Evolutionary conservation across 2,888 invertebrate species (phyloP).

Genomic region (Chrysotoxum bicinctum): DNA sequence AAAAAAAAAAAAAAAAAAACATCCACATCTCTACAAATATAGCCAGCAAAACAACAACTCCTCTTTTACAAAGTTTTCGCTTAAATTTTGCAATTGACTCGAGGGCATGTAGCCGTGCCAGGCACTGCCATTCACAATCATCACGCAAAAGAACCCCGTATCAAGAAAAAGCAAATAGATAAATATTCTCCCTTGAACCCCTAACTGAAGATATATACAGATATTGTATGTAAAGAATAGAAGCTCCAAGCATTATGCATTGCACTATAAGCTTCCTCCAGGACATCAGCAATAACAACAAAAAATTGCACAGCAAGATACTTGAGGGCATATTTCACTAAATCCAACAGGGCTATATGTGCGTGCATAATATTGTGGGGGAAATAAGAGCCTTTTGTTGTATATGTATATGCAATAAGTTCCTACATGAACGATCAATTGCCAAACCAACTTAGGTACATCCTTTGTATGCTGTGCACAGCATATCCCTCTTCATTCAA

Average conservation of each 20-base stretch:
- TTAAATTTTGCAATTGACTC: constrained; percentile 49
- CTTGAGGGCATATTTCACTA: constrained; percentile 25
- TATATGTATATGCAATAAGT: constrained; percentile 30
- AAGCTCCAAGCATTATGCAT: not conserved
- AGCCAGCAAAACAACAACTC: not conserved
- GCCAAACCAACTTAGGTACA: constrained; percentile 36
- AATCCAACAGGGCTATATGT: constrained; percentile 13
- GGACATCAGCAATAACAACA: not conserved
- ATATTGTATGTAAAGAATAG: not conserved
- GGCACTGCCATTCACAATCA: constrained; percentile 37
- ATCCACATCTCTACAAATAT: constrained; percentile 2
- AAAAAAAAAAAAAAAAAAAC: not conserved
- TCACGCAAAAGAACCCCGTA: constrained; percentile 23
- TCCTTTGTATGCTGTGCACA: not conserved
- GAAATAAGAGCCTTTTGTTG: constrained; percentile 35
- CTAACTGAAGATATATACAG: not conserved
- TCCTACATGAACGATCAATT: constrained; percentile 53
- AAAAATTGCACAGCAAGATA: not conserved
- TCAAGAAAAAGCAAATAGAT: constrained; percentile 43
- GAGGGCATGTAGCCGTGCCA: constrained; percentile 38
- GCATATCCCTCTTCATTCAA: constrained; percentile 18
- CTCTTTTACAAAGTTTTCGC: constrained; percentile 7
- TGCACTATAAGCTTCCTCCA: constrained; percentile 25
- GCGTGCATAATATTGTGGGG: constrained; percentile 41
- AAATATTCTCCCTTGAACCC: not conserved